These are phyloP conservation scores for Polia nebulosa DNA, from an alignment of 2,888 invertebrate species.

Conservation along the genomic window DNA sequence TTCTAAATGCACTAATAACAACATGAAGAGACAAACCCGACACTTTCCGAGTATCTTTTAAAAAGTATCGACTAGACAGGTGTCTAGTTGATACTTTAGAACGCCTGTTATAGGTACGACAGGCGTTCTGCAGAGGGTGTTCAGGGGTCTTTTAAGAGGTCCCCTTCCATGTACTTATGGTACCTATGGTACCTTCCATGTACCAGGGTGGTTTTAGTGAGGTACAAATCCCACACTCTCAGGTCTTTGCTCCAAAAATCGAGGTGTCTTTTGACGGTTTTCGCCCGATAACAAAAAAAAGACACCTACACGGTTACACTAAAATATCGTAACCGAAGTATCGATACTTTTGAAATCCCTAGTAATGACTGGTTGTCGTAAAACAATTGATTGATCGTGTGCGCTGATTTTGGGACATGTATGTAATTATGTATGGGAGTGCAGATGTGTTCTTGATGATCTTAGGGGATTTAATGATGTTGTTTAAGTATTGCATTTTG, in stretches of 20 bases:
- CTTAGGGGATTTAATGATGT: slow-evolving; percentile 12
- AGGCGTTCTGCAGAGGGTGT: too few species aligned
- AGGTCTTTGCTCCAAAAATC: too few species aligned
- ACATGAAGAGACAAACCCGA: not conserved
- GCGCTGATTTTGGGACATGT: slow-evolving; percentile 41
- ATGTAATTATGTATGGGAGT: slow-evolving; percentile 37
- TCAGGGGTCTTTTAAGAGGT: too few species aligned
- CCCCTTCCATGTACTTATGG: too few species aligned
- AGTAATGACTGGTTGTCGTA: slow-evolving; percentile 50
- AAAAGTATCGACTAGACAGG: slow-evolving; percentile 17
- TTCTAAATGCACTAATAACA: not conserved
- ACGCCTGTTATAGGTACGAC: too few species aligned
- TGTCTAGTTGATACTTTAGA: too few species aligned
- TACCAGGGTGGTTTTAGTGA: too few species aligned
- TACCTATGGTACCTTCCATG: too few species aligned
- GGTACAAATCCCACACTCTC: too few species aligned
- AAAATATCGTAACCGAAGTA: not conserved
- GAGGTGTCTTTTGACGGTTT: too few species aligned
- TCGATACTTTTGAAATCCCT: slow-evolving; percentile 27
- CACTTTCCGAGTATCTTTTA: not conserved
- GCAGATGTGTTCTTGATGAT: slow-evolving; percentile 46
- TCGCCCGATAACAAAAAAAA: too few species aligned
- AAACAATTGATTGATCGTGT: slow-evolving; percentile 61
- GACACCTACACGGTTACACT: not conserved
- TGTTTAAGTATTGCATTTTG: not conserved